These are phyloP conservation scores for Conus ventricosus DNA, from an alignment of 1,140 invertebrate species.

Conservation along the genomic window DNA sequence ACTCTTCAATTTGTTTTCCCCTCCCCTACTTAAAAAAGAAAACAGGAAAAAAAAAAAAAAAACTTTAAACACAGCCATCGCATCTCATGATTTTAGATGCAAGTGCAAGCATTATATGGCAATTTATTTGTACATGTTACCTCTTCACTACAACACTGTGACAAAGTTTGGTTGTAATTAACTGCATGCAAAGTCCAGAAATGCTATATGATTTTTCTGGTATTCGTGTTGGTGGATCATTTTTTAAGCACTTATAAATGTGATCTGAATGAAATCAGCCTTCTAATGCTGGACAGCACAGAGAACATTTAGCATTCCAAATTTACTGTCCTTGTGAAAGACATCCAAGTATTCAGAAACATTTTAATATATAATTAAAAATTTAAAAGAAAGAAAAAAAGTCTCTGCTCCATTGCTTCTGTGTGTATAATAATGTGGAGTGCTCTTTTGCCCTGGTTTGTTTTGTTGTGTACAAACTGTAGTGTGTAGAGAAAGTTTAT, in stretches of 20 bases:
- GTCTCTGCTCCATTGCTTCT: background rate
- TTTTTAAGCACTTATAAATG: background rate
- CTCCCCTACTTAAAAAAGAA: too few relatives aligned
- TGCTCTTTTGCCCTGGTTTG: background rate
- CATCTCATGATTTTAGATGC: background rate
- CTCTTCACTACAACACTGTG: background rate
- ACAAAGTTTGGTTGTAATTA: background rate
- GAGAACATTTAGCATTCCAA: background rate
- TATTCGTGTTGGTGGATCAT: background rate
- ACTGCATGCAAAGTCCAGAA: background rate
- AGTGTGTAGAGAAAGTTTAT: background rate
- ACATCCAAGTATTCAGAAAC: background rate
- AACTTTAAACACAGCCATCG: too few relatives aligned
- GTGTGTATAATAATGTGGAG: background rate
- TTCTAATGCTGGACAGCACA: background rate
- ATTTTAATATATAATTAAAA: background rate
- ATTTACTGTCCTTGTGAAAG: background rate
- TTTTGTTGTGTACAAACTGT: background rate
- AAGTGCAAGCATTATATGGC: background rate
- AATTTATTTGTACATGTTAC: background rate
- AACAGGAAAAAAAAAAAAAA: too few relatives aligned
- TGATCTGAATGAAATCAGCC: background rate
- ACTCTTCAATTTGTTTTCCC: background rate
- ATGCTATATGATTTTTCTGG: background rate
- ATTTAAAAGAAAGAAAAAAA: background rate